Evolutionary conservation across 2,888 invertebrate genomes (phyloP).

Genomic region (Lasioglossum leucozonium): DNA sequence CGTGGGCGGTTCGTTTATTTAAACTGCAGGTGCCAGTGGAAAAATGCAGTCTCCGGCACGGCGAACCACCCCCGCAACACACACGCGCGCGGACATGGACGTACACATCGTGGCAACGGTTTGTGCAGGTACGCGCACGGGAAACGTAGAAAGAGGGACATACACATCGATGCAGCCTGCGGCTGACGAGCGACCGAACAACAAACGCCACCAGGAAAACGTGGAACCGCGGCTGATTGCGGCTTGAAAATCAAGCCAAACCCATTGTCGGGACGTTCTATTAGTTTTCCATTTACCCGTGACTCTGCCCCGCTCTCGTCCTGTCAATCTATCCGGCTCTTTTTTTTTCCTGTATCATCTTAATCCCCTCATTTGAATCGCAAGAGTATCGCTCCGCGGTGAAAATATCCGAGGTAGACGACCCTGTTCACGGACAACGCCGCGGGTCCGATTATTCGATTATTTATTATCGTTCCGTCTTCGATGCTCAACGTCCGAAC

Average conservation of each 20-base stretch:
- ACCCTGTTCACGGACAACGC: neutral
- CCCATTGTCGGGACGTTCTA: constrained; percentile 75
- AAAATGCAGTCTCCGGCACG: constrained; percentile 72
- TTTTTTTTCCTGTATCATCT: constrained; percentile 20
- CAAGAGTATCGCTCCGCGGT: neutral
- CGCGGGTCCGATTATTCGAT: neutral
- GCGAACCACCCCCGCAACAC: constrained; percentile 14
- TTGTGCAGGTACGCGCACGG: constrained; percentile 25
- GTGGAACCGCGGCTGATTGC: constrained; percentile 74
- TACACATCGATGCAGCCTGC: constrained; percentile 73
- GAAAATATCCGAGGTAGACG: neutral
- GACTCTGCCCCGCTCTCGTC: constrained; percentile 40
- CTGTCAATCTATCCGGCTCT: neutral
- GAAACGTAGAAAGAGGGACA: constrained; percentile 50
- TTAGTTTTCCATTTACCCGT: constrained; percentile 74
- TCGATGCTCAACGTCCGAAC: no score
- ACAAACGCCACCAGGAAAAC: constrained; percentile 77
- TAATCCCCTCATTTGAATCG: constrained; percentile 11
- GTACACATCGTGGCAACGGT: neutral
- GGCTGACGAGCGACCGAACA: constrained; percentile 79
- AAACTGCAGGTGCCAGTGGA: constrained; percentile 77
- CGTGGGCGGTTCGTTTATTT: constrained; percentile 78
- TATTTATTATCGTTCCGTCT: no score
- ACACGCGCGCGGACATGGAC: neutral
- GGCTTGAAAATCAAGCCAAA: constrained; percentile 77